Base-by-base conservation (phyloP, 2,797 vertebrate species). In the Ctenopoma kingsleyae region DNA sequence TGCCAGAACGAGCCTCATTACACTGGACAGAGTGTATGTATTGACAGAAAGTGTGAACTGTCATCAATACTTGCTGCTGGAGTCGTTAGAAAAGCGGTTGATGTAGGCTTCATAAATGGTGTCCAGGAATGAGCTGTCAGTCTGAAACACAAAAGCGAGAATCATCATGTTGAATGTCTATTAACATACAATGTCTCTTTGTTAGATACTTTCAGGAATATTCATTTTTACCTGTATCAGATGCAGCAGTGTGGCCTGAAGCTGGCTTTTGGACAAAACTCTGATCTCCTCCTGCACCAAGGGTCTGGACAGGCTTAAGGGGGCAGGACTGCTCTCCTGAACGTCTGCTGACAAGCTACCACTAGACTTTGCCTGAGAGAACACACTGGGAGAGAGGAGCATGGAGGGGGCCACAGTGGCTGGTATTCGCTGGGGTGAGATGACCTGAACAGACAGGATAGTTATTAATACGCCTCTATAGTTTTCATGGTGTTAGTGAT, bases 81-180 rank as follows among this genome's bases (percentile, higher is more conserved):
- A 64, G 73, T 93, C 88, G 64, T 92, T 94, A 48, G 93, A 85
- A 55, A 94, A 85, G 4, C 92, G 93, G 85, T 95, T 93, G 85
- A 96, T 82, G 87, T 99, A 99, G 1, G 96, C 93, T 80, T 98
- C 94, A 8, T 99, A 97, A 93, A 99, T 97, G 58, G 93, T 95
- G 81, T 96, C 96, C 83, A 99, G 81, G 93, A 99, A 99, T 74
- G 93, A 95, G 83, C 94, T 82, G 35, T 99, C 97, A 0, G 94
- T 96, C 97, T 99, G 95, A 93, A 92, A 93, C 8, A 88, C 32
- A 90, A 27, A 61, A 62, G 41, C 16, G 53, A 30, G 35, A 20
- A 70, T 61, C 52, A 67, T 57, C 36, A 52, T 4, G 17, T 13
- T 32, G 43, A 23, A 30, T 4, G 16, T 48, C 15, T 2, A 7